Percentiles rank a stretch among this genome's conserved stretches.
Conservation (phyloP, 2,888 invertebrate species). For the Steromphala cineraria region DNA sequence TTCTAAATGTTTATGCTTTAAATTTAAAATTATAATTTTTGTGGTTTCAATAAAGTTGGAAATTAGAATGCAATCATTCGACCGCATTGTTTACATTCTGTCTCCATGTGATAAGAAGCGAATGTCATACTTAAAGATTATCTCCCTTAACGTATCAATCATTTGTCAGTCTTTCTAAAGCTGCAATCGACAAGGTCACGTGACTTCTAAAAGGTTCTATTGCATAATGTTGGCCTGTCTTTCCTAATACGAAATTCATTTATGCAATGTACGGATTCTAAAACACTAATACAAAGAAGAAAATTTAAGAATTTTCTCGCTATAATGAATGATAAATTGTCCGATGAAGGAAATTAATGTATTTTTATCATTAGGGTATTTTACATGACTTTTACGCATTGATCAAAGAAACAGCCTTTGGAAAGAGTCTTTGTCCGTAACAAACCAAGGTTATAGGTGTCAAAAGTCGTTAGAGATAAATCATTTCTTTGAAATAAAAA, state of each 20-base stretch:
- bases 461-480: neutral
- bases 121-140: no score
- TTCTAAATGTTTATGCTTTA: no score
- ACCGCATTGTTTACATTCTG: no score
- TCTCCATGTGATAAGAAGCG: no score
- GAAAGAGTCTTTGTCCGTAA: neutral
- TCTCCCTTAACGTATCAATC: neutral
- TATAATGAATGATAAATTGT: constrained; percentile 2
- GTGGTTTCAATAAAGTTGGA: no score
- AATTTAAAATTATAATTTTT: no score
- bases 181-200: neutral
- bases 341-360: neutral
- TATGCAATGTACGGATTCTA: neutral
- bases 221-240: neutral
- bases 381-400: neutral
- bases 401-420: neutral
- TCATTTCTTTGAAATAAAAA: neutral
- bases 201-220: neutral
- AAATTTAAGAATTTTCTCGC: constrained; percentile 2
- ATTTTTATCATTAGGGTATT: neutral
- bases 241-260: constrained; percentile 1
- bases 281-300: neutral
- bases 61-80: no score
- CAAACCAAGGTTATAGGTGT: neutral
- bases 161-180: neutral